Base-by-base conservation (phyloP, 2,888 invertebrate species). In the Diabrotica balteata region DNA sequence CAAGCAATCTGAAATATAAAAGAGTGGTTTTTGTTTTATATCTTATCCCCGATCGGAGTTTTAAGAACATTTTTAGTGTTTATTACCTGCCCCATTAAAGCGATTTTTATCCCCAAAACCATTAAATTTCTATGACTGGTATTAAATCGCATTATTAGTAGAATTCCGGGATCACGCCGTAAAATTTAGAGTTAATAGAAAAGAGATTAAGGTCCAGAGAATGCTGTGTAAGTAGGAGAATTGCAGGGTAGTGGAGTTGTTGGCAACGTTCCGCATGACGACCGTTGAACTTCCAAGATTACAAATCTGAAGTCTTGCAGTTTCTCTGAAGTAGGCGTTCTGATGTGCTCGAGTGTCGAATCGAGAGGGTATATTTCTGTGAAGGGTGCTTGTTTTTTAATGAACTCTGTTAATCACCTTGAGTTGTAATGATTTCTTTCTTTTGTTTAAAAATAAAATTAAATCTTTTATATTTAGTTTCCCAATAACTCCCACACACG, bases 201-300 rank as follows among this genome's bases (percentile, higher is more conserved):
- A 46, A 57, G 45, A 45, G 55, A 57, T 57, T 57, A 57, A 57
- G 45, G 55, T 57, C 55, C 32, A 44, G 55, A 45, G 44, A 45
- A 57, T 45, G 9, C 17, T 22, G 7, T 11, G 55, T 6, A 57
- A 57, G 55, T 57, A 57, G 55, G 45, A 44, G 55, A 57, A 57
- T 57, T 57, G 45, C 44, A 44, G 4, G 45, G 11, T 44, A 45
- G 9, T 17, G 54, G 43, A 54, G 43, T 11, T 54, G 54, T 43
- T 43, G n/a, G 53, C 59, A 65, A 53, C 59, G 54, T 32, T 62
- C n/a, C 45, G 47, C 46, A 46, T 17, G 47, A 52, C 61, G 68
- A 65, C 66, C 68, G 58, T 47, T 68, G 68, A 68, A 68, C 68
- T 57, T 49, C 62, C 61, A 17, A 58, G 65, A 62, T 68, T 68